Percentiles rank a stretch among this genome's conserved stretches.
Conservation (phyloP, 2,113 vertebrate species). For the Platysteira castanea region DNA sequence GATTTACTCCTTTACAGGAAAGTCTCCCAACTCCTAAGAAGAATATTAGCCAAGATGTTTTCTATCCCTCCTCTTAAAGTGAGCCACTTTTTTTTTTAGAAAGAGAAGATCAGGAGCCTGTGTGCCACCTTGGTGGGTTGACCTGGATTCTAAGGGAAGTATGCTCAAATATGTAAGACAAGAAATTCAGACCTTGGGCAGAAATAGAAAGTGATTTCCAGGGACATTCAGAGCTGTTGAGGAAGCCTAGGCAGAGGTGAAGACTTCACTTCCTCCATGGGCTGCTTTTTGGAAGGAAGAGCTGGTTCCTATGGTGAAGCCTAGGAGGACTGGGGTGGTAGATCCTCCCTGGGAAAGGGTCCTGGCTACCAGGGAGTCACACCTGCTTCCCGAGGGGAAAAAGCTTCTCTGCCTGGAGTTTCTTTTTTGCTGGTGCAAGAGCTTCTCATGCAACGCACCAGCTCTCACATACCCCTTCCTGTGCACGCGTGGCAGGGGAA, state of each 20-base stretch:
- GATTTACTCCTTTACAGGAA: constrained; percentile 23
- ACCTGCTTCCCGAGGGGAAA: neutral
- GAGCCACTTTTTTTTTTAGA: neutral
- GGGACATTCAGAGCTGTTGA: neutral
- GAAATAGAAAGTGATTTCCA: constrained; percentile 16
- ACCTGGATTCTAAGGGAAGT: neutral
- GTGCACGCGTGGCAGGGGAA: neutral
- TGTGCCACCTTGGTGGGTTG: neutral
- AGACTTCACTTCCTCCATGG: neutral
- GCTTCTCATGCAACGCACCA: neutral
- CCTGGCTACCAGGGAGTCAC: neutral
- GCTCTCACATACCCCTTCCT: neutral
- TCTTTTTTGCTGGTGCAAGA: neutral
- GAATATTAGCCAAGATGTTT: neutral
- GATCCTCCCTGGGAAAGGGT: neutral
- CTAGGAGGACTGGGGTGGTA: neutral
- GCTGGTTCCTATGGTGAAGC: neutral
- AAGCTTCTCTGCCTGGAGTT: neutral
- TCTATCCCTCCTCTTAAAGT: neutral
- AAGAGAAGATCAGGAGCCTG: neutral
- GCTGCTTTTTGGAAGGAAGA: neutral
- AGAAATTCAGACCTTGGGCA: neutral
- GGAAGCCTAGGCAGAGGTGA: neutral
- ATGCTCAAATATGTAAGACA: neutral
- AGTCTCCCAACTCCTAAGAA: neutral